Evolutionary conservation across 2,797 vertebrate genomes (phyloP), one percentile per base, ranked within the genome.

Genomic region (Phalloptychus januarius): DNA sequence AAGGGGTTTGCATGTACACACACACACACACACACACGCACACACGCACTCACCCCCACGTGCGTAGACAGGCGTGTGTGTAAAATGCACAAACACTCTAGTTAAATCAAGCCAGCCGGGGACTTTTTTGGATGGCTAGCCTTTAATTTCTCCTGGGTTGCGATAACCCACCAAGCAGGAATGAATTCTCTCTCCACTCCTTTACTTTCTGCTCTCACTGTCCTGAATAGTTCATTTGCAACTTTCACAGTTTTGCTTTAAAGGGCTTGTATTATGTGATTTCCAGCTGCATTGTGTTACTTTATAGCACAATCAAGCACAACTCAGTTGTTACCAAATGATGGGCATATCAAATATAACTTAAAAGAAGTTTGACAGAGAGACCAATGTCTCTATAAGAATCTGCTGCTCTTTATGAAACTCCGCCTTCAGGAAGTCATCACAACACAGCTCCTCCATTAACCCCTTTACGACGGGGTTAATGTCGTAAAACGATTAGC

Each of bases 121-220:
- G 2, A 8, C 3, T 83, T 82, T 77, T 72, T 77, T 86, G 83
- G 83, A 83, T 87, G 86, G 81, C 58, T 89, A 77, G 74, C 38
- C 83, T 83, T 89, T 86, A 89, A 83, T 84, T 87, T 74, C 72
- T 90, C 52, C 56, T 77, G 46, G 77, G 82, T 73, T 81, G 78
- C 76, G 87, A 81, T 87, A 85, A 89, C 46, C 79, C 76, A 75
- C 36, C 44, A 76, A 75, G 85, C 74, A 25, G 80, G 83, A 78
- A 81, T 84, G 7, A 75, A 85, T 71, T 82, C 40, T 86, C 67
- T 75, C 45, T 83, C 79, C 72, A 50, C 38, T 25, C 42, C 48
- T 77, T 80, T 48, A 13, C 74, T 70, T 52, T 10, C 8, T 13
- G 45, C 12, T 71, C 56, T 75, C 28, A 50, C 31, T 25, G 0